A percentile compares a stretch with the other conserved stretches of the same genome.
phyloP scores from a whole-genome alignment of 2,888 invertebrate species.

The Meghimatium bilineatum region DNA sequence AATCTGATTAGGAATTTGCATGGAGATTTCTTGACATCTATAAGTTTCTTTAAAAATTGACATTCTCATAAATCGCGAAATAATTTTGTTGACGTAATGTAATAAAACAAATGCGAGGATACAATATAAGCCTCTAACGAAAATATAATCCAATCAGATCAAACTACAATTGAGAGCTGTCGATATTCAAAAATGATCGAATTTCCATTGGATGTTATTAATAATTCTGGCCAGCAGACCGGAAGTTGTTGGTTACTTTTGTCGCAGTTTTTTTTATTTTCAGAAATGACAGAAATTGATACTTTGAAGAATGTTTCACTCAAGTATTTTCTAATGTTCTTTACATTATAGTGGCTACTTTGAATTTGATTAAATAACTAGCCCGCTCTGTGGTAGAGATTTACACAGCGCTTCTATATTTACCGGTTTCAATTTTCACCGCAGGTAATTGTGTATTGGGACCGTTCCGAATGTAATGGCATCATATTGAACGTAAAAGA shows the following conservation, averaged over 20 bases:
- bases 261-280: not conserved
- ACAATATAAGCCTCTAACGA: constrained; percentile 13
- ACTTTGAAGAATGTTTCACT: not conserved
- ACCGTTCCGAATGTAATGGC: too few relatives aligned
- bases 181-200: not conserved
- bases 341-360: too few relatives aligned
- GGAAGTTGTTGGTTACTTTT: constrained; percentile 8
- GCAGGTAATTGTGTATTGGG: too few relatives aligned
- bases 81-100: constrained; percentile 16
- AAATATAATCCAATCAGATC: constrained; percentile 37
- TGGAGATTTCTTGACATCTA: not conserved
- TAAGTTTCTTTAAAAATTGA: not conserved
- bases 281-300: not conserved
- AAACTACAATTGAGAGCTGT: not conserved
- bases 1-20: not conserved
- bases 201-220: constrained; percentile 10
- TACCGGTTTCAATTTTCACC: too few relatives aligned
- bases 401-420: too few relatives aligned
- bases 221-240: constrained; percentile 9
- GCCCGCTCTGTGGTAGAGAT: too few relatives aligned
- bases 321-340: not conserved
- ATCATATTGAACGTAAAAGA: too few relatives aligned
- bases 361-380: too few relatives aligned
- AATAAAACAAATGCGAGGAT: not conserved
- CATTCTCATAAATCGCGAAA: not conserved